A percentile compares a stretch with the other conserved stretches of the same genome.
These are phyloP conservation scores for Etheostoma perlongum DNA, from an alignment of 2,797 vertebrate species.

Conservation along the genomic window DNA sequence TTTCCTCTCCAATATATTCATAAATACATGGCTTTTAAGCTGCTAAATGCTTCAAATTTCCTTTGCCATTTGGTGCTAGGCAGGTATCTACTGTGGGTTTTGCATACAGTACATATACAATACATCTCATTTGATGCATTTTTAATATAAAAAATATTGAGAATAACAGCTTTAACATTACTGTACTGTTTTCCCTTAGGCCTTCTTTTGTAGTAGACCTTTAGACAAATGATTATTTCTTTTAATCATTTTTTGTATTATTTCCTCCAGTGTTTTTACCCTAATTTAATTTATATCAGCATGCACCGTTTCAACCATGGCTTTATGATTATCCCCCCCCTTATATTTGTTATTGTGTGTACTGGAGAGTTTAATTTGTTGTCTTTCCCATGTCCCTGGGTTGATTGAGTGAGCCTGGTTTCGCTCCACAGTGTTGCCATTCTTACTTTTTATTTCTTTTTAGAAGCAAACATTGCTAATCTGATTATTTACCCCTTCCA, in stretches of 20 bases:
- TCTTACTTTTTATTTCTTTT: background rate
- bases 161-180: background rate
- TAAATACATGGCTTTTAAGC: background rate
- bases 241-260: slow-evolving; percentile 9
- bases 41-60: background rate
- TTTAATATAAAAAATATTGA: background rate
- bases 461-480: slow-evolving; percentile 26
- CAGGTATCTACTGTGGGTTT: slow-evolving; percentile 1
- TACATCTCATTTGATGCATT: background rate
- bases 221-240: background rate
- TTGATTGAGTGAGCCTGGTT: slow-evolving; percentile 19
- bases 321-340: slow-evolving; percentile 13
- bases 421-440: slow-evolving; percentile 1
- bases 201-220: background rate
- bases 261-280: slow-evolving; percentile 4
- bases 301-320: background rate
- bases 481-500: slow-evolving; percentile 42
- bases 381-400: background rate
- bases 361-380: slow-evolving; percentile 19
- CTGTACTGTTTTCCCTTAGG: background rate
- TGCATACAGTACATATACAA: background rate
- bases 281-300: slow-evolving; percentile 29
- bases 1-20: background rate
- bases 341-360: slow-evolving; percentile 14
- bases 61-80: background rate